These are phyloP conservation scores for Onychorhynchus coronatus DNA, from an alignment of 2,113 vertebrate genomes.

Conservation along the genomic window DNA sequence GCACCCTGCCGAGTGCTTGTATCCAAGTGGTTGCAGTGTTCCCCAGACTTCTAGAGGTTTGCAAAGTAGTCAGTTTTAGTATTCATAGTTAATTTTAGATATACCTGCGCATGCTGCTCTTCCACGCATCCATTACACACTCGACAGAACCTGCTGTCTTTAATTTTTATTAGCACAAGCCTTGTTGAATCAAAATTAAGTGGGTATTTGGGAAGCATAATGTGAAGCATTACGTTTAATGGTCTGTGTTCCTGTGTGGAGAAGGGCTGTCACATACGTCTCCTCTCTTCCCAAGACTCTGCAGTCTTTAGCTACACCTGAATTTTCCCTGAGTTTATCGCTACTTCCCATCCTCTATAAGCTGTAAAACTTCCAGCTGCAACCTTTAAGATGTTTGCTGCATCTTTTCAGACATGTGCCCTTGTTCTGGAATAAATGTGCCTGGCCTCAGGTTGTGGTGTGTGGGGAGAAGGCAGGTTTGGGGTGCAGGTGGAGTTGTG, in stretches of 20 bases:
- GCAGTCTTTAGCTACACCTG: not conserved
- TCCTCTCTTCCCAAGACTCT: not conserved
- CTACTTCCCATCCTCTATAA: not conserved
- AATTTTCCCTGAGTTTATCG: not conserved
- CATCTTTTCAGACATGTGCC: not conserved
- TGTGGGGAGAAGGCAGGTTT: accelerated
- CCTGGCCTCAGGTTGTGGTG: not conserved
- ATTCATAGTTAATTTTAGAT: slow-evolving; percentile 12
- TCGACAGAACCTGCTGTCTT: slow-evolving; percentile 18
- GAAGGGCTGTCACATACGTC: not conserved
- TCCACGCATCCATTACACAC: slow-evolving; percentile 24
- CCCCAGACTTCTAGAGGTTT: not conserved
- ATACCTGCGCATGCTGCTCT: not conserved
- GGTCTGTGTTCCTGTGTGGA: not conserved
- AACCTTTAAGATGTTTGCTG: not conserved
- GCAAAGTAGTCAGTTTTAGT: not conserved
- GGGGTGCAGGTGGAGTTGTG: not conserved
- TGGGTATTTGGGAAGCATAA: slow-evolving; percentile 54
- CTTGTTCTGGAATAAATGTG: not conserved
- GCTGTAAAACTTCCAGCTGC: not conserved
- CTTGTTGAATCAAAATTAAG: slow-evolving; percentile 62
- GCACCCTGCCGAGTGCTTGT: accelerated
- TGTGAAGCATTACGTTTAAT: slow-evolving; percentile 43
- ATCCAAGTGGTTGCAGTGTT: not conserved
- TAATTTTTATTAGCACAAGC: slow-evolving; percentile 58